Evolutionary conservation across 2,888 invertebrate species (phyloP).

Genomic region (Agonum fuliginosum): DNA sequence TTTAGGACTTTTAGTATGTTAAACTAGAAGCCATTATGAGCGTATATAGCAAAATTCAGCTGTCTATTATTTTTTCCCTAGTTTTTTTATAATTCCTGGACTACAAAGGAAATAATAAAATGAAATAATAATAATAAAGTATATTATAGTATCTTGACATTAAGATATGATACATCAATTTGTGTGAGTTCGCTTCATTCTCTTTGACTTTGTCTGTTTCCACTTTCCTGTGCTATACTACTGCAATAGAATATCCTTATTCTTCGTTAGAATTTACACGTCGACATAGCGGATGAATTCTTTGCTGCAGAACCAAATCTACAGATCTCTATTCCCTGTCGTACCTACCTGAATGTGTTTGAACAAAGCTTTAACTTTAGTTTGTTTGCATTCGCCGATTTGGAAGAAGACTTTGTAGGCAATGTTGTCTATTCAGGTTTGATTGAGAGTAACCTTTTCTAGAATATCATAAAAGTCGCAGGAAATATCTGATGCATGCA

Average conservation of each 20-base stretch:
- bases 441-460: background rate
- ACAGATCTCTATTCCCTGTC: too few relatives aligned
- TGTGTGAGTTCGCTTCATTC: slow-evolving; percentile 24
- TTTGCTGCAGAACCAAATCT: background rate
- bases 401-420: background rate
- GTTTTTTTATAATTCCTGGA: too few relatives aligned
- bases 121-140: too few relatives aligned
- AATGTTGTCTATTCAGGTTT: background rate
- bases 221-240: background rate
- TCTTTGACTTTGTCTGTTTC: background rate
- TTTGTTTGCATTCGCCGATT: background rate
- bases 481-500: too few relatives aligned
- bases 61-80: too few relatives aligned
- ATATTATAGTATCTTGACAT: slow-evolving; percentile 5
- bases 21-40: too few relatives aligned
- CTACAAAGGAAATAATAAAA: too few relatives aligned
- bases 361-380: slow-evolving; percentile 2
- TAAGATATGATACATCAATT: slow-evolving; percentile 21
- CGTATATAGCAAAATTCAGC: too few relatives aligned
- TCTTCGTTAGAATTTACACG: slow-evolving; percentile 17
- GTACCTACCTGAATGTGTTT: background rate
- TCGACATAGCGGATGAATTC: slow-evolving; percentile 1
- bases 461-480: too few relatives aligned
- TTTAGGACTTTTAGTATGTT: too few relatives aligned
- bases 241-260: background rate